Conservation (phyloP, 2,888 invertebrate species). For the Pandemis cinnamomeana region DNA sequence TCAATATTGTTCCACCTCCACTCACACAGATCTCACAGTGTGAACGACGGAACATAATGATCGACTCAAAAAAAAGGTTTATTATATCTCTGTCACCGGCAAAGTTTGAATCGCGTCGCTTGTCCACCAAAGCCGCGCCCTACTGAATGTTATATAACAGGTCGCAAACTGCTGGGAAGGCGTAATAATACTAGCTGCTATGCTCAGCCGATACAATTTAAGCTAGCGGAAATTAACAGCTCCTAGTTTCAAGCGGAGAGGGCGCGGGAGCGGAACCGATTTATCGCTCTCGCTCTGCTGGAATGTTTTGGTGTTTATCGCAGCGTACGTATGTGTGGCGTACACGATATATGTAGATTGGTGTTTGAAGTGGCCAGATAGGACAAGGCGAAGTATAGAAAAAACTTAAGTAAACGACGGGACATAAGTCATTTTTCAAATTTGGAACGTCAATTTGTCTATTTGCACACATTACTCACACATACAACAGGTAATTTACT, state of each 20-base stretch:
- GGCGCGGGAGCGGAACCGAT: constrained; percentile 58
- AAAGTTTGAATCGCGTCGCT: constrained; percentile 34
- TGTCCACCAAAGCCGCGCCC: constrained; percentile 41
- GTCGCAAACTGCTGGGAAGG: constrained; percentile 76
- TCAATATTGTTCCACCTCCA: no score
- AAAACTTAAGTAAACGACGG: no score
- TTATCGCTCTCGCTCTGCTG: constrained; percentile 56
- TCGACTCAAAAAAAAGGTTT: background rate
- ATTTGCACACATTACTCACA: no score
- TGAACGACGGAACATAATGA: no score
- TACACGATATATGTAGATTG: background rate
- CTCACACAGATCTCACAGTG: no score
- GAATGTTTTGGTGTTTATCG: constrained; percentile 34
- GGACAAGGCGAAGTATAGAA: background rate
- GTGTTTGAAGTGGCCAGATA: background rate
- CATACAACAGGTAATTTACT: no score
- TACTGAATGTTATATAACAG: constrained; percentile 72
- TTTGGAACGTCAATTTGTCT: no score
- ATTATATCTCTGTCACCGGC: background rate
- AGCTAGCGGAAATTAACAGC: constrained; percentile 82
- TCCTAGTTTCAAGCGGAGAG: constrained; percentile 62
- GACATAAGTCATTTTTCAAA: no score
- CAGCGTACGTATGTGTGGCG: background rate
- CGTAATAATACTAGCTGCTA: constrained; percentile 76
- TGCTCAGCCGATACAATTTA: constrained; percentile 70